A percentile compares a stretch with the other conserved stretches of the same genome.
Conservation (phyloP, 1,140 invertebrate genomes). For the Aricia agestis region DNA sequence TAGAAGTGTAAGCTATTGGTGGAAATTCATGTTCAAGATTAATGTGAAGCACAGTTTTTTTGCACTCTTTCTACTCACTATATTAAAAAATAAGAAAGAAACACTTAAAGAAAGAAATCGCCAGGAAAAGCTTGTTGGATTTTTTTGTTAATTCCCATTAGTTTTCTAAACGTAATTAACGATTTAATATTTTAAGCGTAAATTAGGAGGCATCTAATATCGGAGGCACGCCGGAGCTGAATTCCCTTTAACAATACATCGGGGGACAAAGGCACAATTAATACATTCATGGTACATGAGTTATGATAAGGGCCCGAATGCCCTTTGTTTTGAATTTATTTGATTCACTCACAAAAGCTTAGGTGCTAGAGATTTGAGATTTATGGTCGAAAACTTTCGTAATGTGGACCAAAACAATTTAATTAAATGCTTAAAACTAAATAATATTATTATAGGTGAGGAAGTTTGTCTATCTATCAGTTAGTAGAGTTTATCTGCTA, state of each 20-base stretch:
- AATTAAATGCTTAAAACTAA: too few species aligned
- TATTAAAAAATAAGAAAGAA: too few species aligned
- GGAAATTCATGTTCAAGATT: too few species aligned
- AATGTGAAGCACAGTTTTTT: too few species aligned
- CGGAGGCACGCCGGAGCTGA: not conserved
- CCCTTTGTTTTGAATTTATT: conserved; percentile 13
- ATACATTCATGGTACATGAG: conserved; percentile 14
- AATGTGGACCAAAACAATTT: not conserved
- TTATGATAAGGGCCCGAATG: conserved; percentile 13
- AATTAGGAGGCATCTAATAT: conserved; percentile 6
- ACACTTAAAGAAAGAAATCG: not conserved
- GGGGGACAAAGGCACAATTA: conserved; percentile 6
- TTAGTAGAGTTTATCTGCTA: too few species aligned
- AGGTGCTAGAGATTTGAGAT: conserved; percentile 1
- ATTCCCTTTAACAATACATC: conserved; percentile 6
- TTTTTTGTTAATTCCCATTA: too few species aligned
- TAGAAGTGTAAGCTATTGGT: too few species aligned
- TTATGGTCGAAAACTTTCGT: not conserved
- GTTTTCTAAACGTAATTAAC: not conserved
- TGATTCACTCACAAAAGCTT: conserved; percentile 12
- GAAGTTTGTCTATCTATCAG: too few species aligned
- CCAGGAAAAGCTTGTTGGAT: too few species aligned
- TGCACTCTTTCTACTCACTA: too few species aligned
- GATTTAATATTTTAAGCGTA: not conserved
- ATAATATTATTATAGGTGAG: too few species aligned